phyloP scores from a whole-genome alignment of 2,113 vertebrate species.

The Collichthys lucidus region DNA sequence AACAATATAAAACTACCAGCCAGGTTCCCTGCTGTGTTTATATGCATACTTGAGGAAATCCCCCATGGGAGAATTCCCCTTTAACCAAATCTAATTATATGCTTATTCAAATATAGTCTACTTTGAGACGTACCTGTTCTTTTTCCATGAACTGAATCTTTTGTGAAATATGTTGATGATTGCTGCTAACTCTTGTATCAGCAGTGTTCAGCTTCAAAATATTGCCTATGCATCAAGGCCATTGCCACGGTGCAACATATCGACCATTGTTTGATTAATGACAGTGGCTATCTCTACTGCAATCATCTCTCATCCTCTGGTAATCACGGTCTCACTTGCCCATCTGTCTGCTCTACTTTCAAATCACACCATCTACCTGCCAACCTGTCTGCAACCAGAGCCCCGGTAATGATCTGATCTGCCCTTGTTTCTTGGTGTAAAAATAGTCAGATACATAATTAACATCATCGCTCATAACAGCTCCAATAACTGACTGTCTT shows the following conservation, averaged over 20 bases:
- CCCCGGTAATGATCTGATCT: constrained; percentile 71
- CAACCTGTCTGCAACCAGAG: constrained; percentile 65
- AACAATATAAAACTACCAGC: neutral
- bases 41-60: neutral
- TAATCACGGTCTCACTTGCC: constrained; percentile 69
- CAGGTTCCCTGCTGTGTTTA: neutral
- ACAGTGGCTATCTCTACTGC: constrained; percentile 50
- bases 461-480: constrained; percentile 82
- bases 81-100: neutral
- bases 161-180: constrained; percentile 2
- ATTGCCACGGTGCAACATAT: constrained; percentile 58
- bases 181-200: constrained; percentile 6
- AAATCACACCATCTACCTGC: constrained; percentile 74
- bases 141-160: neutral
- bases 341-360: constrained; percentile 79
- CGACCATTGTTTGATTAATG: constrained; percentile 78
- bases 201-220: constrained; percentile 44
- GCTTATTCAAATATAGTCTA: constrained; percentile 8
- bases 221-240: constrained; percentile 56
- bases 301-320: constrained; percentile 75
- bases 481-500: constrained; percentile 76
- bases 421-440: constrained; percentile 78
- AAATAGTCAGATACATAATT: constrained; percentile 83
- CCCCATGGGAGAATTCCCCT: neutral
- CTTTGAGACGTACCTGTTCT: neutral